Conservation (phyloP, 2,113 vertebrate genomes). For the Stomatorhinus ivindoensis region DNA sequence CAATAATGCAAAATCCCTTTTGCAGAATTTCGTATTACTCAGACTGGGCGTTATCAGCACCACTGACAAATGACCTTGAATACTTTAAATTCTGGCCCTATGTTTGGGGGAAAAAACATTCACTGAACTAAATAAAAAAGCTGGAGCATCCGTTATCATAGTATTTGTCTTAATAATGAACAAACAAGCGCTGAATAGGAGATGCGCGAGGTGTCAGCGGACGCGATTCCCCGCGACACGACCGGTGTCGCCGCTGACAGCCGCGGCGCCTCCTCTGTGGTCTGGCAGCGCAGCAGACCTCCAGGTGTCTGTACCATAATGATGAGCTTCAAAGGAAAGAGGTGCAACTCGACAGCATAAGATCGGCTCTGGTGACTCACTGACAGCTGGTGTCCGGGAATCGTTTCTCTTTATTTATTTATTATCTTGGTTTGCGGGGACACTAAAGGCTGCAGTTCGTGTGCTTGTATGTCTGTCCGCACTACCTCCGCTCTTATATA, state of each 20-base stretch:
- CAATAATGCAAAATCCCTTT: neutral
- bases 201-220: neutral
- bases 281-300: neutral
- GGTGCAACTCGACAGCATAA: constrained; percentile 10
- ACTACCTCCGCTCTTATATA: constrained; percentile 4
- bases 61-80: neutral
- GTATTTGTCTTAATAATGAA: constrained; percentile 1
- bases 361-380: neutral
- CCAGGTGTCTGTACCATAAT: constrained; percentile 13
- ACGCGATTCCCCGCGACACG: neutral
- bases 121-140: neutral
- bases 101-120: neutral
- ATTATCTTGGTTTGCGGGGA: neutral
- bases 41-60: neutral
- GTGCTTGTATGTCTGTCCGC: neutral
- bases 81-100: neutral
- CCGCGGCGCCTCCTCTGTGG: neutral
- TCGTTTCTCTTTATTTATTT: neutral
- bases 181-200: neutral
- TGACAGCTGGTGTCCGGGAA: constrained; percentile 12
- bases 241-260: neutral
- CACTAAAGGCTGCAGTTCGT: neutral
- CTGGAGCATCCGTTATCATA: neutral
- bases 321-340: constrained; percentile 11
- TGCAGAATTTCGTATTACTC: neutral